These are phyloP conservation scores for Xyrauchen texanus DNA, from an alignment of 2,113 vertebrate species.

Conservation along the genomic window DNA sequence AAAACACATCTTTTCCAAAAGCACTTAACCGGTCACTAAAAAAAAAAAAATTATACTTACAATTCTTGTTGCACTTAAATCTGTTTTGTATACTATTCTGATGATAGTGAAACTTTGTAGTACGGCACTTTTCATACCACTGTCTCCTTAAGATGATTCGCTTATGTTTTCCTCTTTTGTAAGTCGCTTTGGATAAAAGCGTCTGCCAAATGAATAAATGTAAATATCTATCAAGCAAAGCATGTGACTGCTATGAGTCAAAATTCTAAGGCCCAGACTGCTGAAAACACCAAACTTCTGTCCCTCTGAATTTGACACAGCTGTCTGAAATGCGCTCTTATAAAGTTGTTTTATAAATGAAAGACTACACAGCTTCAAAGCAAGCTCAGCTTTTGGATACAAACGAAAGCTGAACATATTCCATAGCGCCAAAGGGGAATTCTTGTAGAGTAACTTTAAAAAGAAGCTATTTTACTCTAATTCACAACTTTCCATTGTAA, in stretches of 20 bases:
- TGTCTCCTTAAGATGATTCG: too few relatives aligned
- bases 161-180: too few relatives aligned
- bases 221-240: neutral
- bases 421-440: neutral
- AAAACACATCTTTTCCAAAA: too few relatives aligned
- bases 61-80: too few relatives aligned
- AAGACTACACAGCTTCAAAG: neutral
- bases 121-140: too few relatives aligned
- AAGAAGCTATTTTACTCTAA: slow-evolving; percentile 3
- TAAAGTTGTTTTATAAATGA: neutral
- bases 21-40: too few relatives aligned
- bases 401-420: neutral
- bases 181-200: too few relatives aligned
- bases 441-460: neutral
- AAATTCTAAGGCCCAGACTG: too few relatives aligned
- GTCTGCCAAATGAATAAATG: too few relatives aligned
- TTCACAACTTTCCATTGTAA: slow-evolving; percentile 42
- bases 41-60: too few relatives aligned
- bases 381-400: neutral
- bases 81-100: too few relatives aligned
- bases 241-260: neutral
- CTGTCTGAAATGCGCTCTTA: neutral
- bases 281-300: neutral
- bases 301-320: neutral
- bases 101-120: too few relatives aligned